phyloP scores from a whole-genome alignment of 2,113 vertebrate species.

The Cygnus atratus region DNA sequence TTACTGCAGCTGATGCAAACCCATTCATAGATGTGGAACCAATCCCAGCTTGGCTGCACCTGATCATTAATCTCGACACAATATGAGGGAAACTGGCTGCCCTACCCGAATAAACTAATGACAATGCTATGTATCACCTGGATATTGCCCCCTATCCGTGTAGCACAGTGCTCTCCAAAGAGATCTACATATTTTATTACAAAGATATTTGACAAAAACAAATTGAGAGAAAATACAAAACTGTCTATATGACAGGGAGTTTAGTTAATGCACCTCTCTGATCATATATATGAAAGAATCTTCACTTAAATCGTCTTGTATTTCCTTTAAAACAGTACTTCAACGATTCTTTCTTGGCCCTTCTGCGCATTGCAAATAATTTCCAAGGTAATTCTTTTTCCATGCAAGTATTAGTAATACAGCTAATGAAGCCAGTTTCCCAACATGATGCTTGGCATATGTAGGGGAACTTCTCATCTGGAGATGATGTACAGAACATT shows the following conservation, averaged over 20 bases:
- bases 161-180: background rate
- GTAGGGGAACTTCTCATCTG: background rate
- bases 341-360: background rate
- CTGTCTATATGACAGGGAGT: background rate
- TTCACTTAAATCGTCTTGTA: background rate
- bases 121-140: background rate
- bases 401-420: background rate
- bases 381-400: background rate
- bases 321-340: background rate
- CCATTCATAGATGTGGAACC: background rate
- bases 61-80: background rate
- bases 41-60: background rate
- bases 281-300: background rate
- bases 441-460: background rate
- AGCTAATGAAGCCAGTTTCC: background rate
- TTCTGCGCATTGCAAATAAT: background rate
- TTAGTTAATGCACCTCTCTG: background rate
- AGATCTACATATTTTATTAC: background rate
- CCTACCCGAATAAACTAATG: background rate
- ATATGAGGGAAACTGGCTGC: rapidly evolving
- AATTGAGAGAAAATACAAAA: background rate
- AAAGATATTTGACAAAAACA: background rate
- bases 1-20: background rate
- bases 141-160: background rate
- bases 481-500: background rate